These are phyloP conservation scores for Galeopterus variegatus DNA, from an alignment of 2,113 vertebrate species.

Conservation along the genomic window DNA sequence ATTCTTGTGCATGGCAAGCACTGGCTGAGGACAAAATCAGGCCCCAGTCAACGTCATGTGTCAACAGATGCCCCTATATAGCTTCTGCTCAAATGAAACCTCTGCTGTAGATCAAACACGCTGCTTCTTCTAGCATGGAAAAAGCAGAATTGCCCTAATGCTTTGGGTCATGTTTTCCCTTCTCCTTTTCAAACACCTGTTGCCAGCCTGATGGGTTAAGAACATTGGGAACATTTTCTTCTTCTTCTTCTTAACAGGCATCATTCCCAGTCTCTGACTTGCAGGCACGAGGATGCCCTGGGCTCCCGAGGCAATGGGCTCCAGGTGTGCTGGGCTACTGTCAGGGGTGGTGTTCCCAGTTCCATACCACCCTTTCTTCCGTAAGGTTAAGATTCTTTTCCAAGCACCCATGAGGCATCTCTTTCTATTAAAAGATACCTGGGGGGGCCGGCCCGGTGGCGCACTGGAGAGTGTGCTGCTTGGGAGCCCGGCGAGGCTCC, in stretches of 20 bases:
- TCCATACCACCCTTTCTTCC: background rate
- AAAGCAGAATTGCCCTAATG: background rate
- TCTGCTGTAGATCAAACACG: background rate
- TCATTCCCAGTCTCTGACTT: background rate
- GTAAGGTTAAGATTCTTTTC: background rate
- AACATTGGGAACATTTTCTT: background rate
- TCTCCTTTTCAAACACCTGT: background rate
- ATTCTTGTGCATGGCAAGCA: background rate
- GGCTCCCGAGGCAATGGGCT: too few species aligned
- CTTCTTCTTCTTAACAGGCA: accelerated
- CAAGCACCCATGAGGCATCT: background rate
- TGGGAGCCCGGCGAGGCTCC: too few species aligned
- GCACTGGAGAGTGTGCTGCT: too few species aligned
- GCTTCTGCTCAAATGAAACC: background rate
- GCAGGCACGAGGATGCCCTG: accelerated
- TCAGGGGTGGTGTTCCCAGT: background rate
- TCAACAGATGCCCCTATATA: background rate
- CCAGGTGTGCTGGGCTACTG: background rate
- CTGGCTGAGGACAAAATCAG: background rate
- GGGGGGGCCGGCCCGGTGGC: too few species aligned
- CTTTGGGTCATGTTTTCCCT: background rate
- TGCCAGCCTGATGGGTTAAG: background rate
- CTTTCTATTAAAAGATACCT: background rate
- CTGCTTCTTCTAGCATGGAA: background rate
- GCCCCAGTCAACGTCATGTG: too few species aligned